phyloP scores from a whole-genome alignment of 2,888 invertebrate genomes.

The Platerodrilus igneus region DNA sequence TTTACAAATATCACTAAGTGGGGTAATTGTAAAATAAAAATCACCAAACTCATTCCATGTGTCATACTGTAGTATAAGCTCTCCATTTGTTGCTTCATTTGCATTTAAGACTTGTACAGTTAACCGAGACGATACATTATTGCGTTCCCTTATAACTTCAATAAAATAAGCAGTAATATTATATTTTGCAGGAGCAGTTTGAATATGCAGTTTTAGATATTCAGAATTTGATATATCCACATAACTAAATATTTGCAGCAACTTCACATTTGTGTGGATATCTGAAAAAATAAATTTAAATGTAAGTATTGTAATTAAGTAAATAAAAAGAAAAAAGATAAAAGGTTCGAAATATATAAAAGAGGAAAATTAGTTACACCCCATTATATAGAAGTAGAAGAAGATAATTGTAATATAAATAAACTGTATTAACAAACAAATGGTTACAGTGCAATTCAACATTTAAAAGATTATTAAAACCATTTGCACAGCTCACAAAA shows the following conservation, averaged over 20 bases:
- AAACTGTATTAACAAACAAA: too few relatives aligned
- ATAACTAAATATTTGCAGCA: slow-evolving; percentile 35
- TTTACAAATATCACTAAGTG: slow-evolving; percentile 37
- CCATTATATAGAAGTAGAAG: too few relatives aligned
- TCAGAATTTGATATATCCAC: slow-evolving; percentile 39
- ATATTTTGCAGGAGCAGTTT: slow-evolving; percentile 37
- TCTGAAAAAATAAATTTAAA: slow-evolving; percentile 4
- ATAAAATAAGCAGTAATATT: slow-evolving; percentile 40
- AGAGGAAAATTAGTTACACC: too few relatives aligned
- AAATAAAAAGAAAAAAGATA: neutral
- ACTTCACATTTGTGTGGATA: neutral
- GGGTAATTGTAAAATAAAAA: slow-evolving; percentile 41
- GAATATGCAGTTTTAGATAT: slow-evolving; percentile 36
- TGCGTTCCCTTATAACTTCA: slow-evolving; percentile 40
- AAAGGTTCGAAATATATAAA: too few relatives aligned
- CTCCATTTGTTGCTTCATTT: slow-evolving; percentile 16
- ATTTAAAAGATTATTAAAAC: too few relatives aligned
- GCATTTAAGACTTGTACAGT: slow-evolving; percentile 10
- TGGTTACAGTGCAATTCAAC: too few relatives aligned
- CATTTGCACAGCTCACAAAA: too few relatives aligned
- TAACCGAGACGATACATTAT: slow-evolving; percentile 25
- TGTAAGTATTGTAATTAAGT: neutral
- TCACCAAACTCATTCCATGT: slow-evolving; percentile 36
- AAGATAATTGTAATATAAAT: too few relatives aligned
- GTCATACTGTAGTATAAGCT: slow-evolving; percentile 30